Percentiles rank a stretch among this genome's conserved stretches.
phyloP scores from a whole-genome alignment of 1,140 invertebrate species.

The Macrosteles quadrilineatus region DNA sequence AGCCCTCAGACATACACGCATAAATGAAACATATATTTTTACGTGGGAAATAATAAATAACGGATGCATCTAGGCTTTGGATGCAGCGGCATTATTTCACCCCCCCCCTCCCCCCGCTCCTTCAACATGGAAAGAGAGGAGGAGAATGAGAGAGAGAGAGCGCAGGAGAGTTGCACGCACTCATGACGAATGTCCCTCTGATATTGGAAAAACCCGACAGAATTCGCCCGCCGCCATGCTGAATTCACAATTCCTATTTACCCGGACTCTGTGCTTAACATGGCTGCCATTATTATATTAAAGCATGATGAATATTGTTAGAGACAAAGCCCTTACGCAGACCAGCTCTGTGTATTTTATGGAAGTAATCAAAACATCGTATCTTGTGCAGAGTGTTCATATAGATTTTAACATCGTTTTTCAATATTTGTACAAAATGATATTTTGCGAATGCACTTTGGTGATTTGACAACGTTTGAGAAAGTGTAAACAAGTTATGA shows the following conservation, averaged over 20 bases:
- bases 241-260: constrained; percentile 24
- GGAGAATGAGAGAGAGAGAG: too few species aligned
- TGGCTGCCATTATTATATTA: constrained; percentile 25
- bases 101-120: background rate
- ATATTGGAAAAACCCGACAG: constrained; percentile 30
- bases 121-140: too few species aligned
- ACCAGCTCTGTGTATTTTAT: background rate
- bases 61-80: constrained; percentile 27
- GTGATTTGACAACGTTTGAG: too few species aligned
- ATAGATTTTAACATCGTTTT: background rate
- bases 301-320: constrained; percentile 23
- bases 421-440: too few species aligned
- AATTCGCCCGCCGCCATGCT: constrained; percentile 18
- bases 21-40: constrained; percentile 28
- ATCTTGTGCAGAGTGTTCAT: constrained; percentile 3
- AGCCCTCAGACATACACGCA: constrained; percentile 11
- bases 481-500: too few species aligned
- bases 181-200: constrained; percentile 30
- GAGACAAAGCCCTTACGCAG: constrained; percentile 16
- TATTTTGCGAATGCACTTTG: too few species aligned
- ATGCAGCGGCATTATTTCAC: constrained; percentile 24
- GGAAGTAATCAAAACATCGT: constrained; percentile 9
- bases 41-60: constrained; percentile 32
- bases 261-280: constrained; percentile 21
- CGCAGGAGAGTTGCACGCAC: background rate